Evolutionary conservation across 2,888 invertebrate genomes (phyloP).

Genomic region (Acronicta leporina): DNA sequence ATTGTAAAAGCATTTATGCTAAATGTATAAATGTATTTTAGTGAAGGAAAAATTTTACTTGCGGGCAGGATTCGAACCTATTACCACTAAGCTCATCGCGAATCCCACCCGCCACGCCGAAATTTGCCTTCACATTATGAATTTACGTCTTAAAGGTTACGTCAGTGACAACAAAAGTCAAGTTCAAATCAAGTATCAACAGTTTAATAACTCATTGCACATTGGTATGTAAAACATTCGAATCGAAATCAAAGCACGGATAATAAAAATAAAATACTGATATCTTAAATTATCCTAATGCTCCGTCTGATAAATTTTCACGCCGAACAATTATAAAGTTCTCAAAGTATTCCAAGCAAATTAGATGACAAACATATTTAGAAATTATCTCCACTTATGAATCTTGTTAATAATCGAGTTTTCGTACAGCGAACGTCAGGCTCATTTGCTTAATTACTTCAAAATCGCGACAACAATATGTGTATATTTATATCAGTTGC

Average conservation of each 20-base stretch:
- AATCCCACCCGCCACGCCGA: too few relatives aligned
- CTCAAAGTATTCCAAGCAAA: constrained; percentile 48
- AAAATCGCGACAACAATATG: constrained; percentile 56
- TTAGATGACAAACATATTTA: constrained; percentile 45
- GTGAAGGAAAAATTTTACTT: too few relatives aligned
- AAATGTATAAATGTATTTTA: too few relatives aligned
- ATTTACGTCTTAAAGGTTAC: too few relatives aligned
- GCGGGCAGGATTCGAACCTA: too few relatives aligned
- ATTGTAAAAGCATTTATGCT: constrained; percentile 7
- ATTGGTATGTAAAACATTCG: too few relatives aligned
- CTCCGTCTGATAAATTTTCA: constrained; percentile 33
- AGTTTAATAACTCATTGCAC: too few relatives aligned
- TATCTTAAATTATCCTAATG: constrained; percentile 28
- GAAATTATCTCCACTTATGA: constrained; percentile 51
- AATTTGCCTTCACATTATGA: too few relatives aligned
- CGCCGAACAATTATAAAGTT: constrained; percentile 35
- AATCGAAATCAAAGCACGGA: too few relatives aligned
- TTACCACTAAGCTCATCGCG: too few relatives aligned
- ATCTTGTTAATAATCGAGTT: constrained; percentile 49
- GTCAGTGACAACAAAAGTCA: too few relatives aligned
- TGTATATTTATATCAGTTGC: constrained; percentile 61
- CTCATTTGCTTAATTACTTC: constrained; percentile 62
- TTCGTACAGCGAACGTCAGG: constrained; percentile 31
- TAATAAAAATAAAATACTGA: constrained; percentile 10
- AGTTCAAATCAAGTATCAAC: too few relatives aligned